phyloP scores from a whole-genome alignment of 37 sponge, comb jelly and placozoan genomes.

The Crambe crambe region DNA sequence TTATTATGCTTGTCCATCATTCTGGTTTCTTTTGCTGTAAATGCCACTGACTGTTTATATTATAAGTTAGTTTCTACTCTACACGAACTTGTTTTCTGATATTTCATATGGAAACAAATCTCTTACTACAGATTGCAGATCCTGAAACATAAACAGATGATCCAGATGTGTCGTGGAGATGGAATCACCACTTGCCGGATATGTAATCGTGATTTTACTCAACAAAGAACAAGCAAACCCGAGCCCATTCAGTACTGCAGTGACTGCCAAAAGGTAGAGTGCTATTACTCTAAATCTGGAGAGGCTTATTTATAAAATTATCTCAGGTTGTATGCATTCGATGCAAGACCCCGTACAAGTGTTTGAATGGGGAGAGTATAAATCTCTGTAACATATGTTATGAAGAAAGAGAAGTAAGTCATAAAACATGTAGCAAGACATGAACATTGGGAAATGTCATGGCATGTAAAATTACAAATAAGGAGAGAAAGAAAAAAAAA shows the following conservation, averaged over 20 bases:
- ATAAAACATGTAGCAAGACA: neutral
- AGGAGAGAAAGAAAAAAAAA: neutral
- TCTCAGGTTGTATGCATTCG: slow-evolving; percentile 33
- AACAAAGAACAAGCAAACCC: neutral
- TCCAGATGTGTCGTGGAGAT: slow-evolving; percentile 23
- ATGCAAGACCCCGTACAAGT: slow-evolving; percentile 14
- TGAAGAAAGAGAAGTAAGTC: slow-evolving; percentile 29
- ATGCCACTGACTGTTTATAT: too few species aligned
- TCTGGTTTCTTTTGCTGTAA: too few species aligned
- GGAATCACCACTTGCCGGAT: slow-evolving; percentile 35
- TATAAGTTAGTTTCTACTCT: too few species aligned
- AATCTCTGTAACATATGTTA: slow-evolving; percentile 33
- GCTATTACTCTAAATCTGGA: neutral
- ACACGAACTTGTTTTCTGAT: too few species aligned
- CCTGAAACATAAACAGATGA: slow-evolving; percentile 40
- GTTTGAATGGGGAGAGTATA: slow-evolving; percentile 4
- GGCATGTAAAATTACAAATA: neutral
- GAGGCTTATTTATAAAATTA: neutral
- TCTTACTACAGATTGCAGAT: slow-evolving; percentile 13
- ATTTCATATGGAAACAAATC: neutral
- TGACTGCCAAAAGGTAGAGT: slow-evolving; percentile 30
- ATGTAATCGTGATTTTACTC: slow-evolving; percentile 34
- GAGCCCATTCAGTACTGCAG: slow-evolving; percentile 21
- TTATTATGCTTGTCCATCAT: too few species aligned
- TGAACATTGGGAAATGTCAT: neutral